phyloP scores from a whole-genome alignment of 2,113 vertebrate species.

The Cercopithecus mona region DNA sequence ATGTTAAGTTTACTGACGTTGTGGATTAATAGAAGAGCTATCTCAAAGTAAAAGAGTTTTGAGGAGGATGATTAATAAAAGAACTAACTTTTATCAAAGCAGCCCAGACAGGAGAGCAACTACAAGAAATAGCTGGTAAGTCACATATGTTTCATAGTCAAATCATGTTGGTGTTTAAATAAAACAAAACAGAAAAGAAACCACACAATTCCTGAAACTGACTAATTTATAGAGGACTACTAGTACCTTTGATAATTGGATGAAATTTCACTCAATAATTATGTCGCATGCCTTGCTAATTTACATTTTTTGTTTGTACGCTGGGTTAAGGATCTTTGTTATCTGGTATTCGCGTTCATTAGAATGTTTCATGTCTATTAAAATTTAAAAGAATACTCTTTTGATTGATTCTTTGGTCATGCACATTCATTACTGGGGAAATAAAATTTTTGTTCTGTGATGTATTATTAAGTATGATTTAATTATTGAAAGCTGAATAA shows the following conservation, averaged over 20 bases:
- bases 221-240: neutral
- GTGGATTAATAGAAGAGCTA: neutral
- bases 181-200: neutral
- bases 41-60: neutral
- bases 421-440: neutral
- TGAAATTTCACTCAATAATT: neutral
- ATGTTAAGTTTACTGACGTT: neutral
- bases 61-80: neutral
- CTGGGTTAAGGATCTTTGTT: neutral
- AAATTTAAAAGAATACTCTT: neutral
- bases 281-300: neutral
- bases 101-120: neutral
- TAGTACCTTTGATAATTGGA: neutral
- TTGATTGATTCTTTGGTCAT: neutral
- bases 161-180: neutral
- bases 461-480: slow-evolving; percentile 30
- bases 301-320: neutral
- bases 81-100: neutral
- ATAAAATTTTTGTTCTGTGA: neutral
- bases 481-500: neutral
- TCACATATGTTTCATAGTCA: neutral
- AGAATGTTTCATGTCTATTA: neutral
- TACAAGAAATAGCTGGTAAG: neutral
- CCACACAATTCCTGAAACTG: neutral
- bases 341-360: neutral